These are phyloP conservation scores for Bettongia penicillata DNA, from an alignment of 2,113 vertebrate species.

Conservation along the genomic window DNA sequence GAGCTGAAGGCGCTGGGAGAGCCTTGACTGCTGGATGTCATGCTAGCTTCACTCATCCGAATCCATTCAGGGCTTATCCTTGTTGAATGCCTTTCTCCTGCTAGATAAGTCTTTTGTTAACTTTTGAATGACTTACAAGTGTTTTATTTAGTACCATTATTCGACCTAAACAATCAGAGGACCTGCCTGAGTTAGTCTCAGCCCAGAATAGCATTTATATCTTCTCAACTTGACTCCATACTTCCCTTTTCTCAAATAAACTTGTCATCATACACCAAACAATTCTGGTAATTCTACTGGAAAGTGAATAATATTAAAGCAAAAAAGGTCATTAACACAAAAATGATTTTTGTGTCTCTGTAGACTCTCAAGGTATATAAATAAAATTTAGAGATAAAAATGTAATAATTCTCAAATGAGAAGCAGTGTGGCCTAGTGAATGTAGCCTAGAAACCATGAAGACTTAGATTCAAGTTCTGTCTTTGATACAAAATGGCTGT, in stretches of 20 bases:
- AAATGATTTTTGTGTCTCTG: constrained; percentile 47
- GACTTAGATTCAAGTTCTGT: neutral
- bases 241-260: constrained; percentile 42
- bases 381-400: neutral
- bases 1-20: neutral
- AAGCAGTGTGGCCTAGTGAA: neutral
- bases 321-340: constrained; percentile 45
- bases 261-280: constrained; percentile 47
- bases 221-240: neutral
- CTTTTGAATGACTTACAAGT: neutral
- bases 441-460: neutral
- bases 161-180: neutral
- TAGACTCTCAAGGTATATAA: constrained; percentile 25
- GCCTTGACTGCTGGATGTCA: neutral
- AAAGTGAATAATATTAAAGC: constrained; percentile 41
- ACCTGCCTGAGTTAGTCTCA: neutral
- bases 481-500: neutral
- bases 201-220: neutral
- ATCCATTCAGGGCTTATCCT: neutral
- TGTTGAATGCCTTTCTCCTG: neutral
- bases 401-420: neutral
- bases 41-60: neutral
- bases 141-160: neutral
- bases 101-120: neutral
- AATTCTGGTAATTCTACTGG: constrained; percentile 46